Percentiles rank a stretch among this genome's conserved stretches.
These are phyloP conservation scores for Temnothorax rugatulus DNA, from an alignment of 2,888 invertebrate species.

Conservation along the genomic window DNA sequence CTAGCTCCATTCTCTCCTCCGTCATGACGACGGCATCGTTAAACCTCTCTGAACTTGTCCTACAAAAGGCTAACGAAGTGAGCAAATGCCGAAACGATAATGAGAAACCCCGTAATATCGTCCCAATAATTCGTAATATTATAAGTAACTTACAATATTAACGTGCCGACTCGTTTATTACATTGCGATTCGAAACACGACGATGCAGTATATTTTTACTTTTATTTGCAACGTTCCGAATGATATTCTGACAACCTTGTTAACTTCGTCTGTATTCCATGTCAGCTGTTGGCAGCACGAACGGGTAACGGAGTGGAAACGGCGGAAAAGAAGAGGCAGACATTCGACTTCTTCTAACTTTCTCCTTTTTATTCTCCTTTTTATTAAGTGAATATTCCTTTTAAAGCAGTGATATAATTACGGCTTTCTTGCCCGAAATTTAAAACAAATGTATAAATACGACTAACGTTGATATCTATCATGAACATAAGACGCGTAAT, in stretches of 20 bases:
- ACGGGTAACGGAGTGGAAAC: slow-evolving; percentile 58
- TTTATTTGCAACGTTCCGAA: slow-evolving; percentile 35
- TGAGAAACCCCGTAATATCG: slow-evolving; percentile 47
- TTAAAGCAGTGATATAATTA: background rate
- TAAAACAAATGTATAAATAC: slow-evolving; percentile 4
- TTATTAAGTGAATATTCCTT: background rate
- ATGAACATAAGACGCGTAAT: background rate
- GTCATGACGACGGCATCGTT: slow-evolving; percentile 66
- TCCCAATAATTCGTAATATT: slow-evolving; percentile 68
- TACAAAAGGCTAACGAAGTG: slow-evolving; percentile 48
- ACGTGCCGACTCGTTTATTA: slow-evolving; percentile 66
- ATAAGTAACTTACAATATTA: slow-evolving; percentile 65
- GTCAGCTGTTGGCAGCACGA: slow-evolving; percentile 58
- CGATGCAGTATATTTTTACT: slow-evolving; percentile 64
- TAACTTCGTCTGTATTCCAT: slow-evolving; percentile 67
- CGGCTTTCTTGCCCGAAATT: background rate
- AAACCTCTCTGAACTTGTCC: slow-evolving; percentile 62
- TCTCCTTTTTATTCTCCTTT: too few species aligned
- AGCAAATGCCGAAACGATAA: slow-evolving; percentile 51
- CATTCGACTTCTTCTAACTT: background rate
- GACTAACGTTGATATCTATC: background rate
- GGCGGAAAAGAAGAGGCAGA: slow-evolving; percentile 41
- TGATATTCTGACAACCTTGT: slow-evolving; percentile 71
- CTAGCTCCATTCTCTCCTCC: slow-evolving; percentile 56
- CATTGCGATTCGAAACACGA: slow-evolving; percentile 62